Evolutionary conservation across 1,140 invertebrate species (phyloP).

Genomic region (Bombus fervidus): DNA sequence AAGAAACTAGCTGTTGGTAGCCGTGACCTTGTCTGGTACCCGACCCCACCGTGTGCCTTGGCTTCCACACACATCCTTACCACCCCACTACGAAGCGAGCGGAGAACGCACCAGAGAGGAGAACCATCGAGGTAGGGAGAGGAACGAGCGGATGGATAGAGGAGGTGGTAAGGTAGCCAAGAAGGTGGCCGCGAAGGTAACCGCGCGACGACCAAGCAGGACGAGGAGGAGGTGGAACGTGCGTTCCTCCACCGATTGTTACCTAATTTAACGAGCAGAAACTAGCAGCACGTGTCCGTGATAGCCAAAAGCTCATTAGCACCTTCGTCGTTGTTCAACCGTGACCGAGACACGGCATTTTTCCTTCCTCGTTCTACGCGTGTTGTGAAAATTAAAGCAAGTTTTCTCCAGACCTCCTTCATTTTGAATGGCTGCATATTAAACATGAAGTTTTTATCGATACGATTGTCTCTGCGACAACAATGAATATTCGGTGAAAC

Average conservation of each 20-base stretch:
- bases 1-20: slow-evolving; percentile 68
- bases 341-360: background rate
- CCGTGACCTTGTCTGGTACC: slow-evolving; percentile 78
- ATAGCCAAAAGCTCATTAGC: slow-evolving; percentile 65
- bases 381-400: too few species aligned
- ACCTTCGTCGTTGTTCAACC: slow-evolving; percentile 47
- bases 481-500: background rate
- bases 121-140: slow-evolving; percentile 34
- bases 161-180: slow-evolving; percentile 15
- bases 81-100: slow-evolving; percentile 32
- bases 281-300: slow-evolving; percentile 53
- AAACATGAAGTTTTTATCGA: too few species aligned
- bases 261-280: slow-evolving; percentile 69
- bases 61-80: slow-evolving; percentile 66
- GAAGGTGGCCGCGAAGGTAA: slow-evolving; percentile 32
- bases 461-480: background rate
- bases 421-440: too few species aligned
- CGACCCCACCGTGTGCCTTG: slow-evolving; percentile 68
- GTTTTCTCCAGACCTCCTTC: too few species aligned
- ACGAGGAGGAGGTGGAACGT: slow-evolving; percentile 13
- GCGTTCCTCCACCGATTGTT: slow-evolving; percentile 66
- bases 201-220: background rate
- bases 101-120: slow-evolving; percentile 19
- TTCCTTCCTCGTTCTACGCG: too few species aligned
- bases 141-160: slow-evolving; percentile 7